Conservation (phyloP, 92 coral and sea anemone genomes). For the Umimayanthus chanpuru region DNA sequence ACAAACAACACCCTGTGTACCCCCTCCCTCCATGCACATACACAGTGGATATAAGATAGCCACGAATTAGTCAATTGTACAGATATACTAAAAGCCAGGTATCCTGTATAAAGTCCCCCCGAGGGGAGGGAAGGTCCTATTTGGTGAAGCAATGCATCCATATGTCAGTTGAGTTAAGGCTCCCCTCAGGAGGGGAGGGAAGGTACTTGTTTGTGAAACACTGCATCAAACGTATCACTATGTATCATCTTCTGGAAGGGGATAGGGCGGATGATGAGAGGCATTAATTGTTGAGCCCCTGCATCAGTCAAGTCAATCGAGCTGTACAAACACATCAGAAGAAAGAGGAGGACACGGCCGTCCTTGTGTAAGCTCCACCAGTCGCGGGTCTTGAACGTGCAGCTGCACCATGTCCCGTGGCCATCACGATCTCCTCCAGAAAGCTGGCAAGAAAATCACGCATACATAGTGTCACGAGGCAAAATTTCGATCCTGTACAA, state of each 20-base stretch:
- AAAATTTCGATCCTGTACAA: no score
- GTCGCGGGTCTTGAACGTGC: constrained; percentile 71
- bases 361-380: constrained; percentile 66
- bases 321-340: constrained; percentile 47
- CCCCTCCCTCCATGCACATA: no score
- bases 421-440: constrained; percentile 82
- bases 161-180: no score
- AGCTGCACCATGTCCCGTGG: constrained; percentile 82
- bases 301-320: not conserved
- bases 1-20: no score
- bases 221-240: not conserved
- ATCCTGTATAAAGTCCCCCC: no score
- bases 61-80: no score
- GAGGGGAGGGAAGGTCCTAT: not conserved
- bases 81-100: no score
- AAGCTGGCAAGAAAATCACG: constrained; percentile 56
- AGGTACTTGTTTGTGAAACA: not conserved
- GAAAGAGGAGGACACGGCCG: constrained; percentile 79
- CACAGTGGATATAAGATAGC: no score
- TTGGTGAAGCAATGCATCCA: not conserved
- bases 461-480: no score
- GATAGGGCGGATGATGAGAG: not conserved
- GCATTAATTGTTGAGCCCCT: not conserved
- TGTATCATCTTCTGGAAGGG: not conserved
- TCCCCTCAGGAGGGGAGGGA: not conserved